Base-by-base conservation (phyloP, 2,888 invertebrate genomes). In the Smittia sp. region DNA sequence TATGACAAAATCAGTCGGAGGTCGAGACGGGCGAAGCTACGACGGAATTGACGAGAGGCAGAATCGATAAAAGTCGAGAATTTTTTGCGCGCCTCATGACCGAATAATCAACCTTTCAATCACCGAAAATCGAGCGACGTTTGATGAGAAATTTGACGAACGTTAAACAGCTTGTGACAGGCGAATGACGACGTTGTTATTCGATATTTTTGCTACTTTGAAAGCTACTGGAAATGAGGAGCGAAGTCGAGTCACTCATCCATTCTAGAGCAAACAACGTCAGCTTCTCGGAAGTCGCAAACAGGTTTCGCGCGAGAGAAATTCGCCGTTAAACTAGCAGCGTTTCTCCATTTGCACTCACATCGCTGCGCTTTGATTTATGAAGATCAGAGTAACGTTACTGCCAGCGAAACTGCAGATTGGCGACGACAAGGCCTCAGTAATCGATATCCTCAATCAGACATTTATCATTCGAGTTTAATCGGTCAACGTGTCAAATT, bases 201-300 rank as follows among this genome's bases (percentile, higher is more conserved):
- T 67, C n/a, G 67, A 67, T 67, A 46, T 67, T 67, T 67, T 65
- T 65, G 15, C 9, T 58, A 58, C n/a, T 15, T 18, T 46, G n/a
- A 46, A 18, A 46, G 52, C 52, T 46, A 46, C 52, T 46, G 52
- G 52, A 46, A 46, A 46, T 46, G n/a, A 18, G 18, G 18, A 15
- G n/a, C 52, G 52, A 15, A 46, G 52, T 13, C 52, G 58, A 18
- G 58, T 18, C 18, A 18, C 20, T 65, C 65, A n/a, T 25, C 4
- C 25, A 27, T 11, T 65, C 4, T 11, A 65, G 24, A 58, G 58
- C 58, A 58, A 20, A 58, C 22, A 58, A 58, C 46, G 11, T 46
- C 15, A 15, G 46, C 2, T 38, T 38, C 38, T 38, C 46, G 46
- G 46, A 46, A 11, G 46, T 46, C n/a, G 46, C n/a, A 46, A 46